Conservation (phyloP, 2,888 invertebrate species). For the Drosophila nigricruria region DNA sequence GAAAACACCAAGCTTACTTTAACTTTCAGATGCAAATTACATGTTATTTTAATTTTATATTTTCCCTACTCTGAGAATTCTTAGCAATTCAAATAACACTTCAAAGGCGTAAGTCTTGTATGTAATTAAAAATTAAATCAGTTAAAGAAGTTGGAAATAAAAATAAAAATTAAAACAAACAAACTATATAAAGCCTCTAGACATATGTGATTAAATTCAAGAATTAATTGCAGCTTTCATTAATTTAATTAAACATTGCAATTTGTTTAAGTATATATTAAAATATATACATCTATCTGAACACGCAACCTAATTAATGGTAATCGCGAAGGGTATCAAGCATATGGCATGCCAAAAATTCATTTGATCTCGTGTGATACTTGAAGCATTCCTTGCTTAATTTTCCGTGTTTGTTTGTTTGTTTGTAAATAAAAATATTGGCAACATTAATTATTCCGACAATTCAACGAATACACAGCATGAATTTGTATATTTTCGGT, state of each 20-base stretch:
- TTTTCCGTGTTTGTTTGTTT: slow-evolving; percentile 35
- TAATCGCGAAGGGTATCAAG: slow-evolving; percentile 12
- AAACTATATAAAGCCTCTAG: background rate
- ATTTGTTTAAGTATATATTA: background rate
- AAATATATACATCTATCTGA: background rate
- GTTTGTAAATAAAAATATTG: slow-evolving; percentile 61
- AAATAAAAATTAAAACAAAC: background rate
- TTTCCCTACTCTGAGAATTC: background rate
- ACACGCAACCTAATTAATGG: background rate
- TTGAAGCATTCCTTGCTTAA: slow-evolving; percentile 10
- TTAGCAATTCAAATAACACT: background rate
- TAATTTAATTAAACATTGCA: background rate
- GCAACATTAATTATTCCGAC: slow-evolving; percentile 54
- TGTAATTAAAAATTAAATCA: background rate
- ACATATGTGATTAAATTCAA: background rate
- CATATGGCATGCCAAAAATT: slow-evolving; percentile 5
- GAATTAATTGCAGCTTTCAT: background rate
- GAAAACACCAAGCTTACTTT: background rate
- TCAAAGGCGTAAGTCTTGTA: background rate
- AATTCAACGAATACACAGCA: slow-evolving; percentile 5
- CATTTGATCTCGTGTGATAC: slow-evolving; percentile 4
- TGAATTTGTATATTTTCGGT: slow-evolving; percentile 21
- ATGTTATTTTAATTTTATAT: background rate
- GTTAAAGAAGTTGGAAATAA: background rate
- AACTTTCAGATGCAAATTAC: background rate